Evolutionary conservation across 2,797 vertebrate species (phyloP), one percentile per base, ranked within the genome.

Genomic region (Mycteria americana): DNA sequence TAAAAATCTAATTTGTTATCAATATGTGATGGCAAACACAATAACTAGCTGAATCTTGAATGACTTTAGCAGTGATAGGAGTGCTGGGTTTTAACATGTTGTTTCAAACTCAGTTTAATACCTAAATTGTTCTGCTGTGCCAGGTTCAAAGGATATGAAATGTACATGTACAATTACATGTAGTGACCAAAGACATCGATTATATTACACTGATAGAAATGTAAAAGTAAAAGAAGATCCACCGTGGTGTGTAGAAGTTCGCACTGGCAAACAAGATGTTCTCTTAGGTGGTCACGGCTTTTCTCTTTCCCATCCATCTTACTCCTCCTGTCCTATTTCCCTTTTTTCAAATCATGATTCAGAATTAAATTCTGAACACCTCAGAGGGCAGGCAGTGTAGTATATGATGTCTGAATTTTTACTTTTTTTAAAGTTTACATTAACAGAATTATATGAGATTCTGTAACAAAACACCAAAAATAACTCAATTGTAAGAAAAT

Each of bases 301-400:
- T 62, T 82, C 19, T 70, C 57, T 64, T 93, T 73, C 19, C 51
- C 27, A 51, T 63, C 51, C 17, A 24, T 72, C 28, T 70, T 64
- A 68, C 7, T 57, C n/a, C 22, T 91, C 24, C 43, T 43, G 16
- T 85, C 39, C 73, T 56, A 24, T 68, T 89, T 93, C 25, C 4
- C 9, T 43, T 70, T 79, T 62, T 85, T 56, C 3, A 43, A 88
- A 79, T 86, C 31, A n/a, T 64, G 35, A 23, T 84, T 87, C 62
- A 75, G 28, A 80, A 88, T 73, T 57, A 75, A 41, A 80, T 88
- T 94, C 28, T 59, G 48, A 91, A n/a, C 46, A 65, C 43, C 35
- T 80, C 41, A 64, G 50, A 82, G 27, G 35, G 39, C 31, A 90
- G 60, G 39, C 43, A 84, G 28, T 23, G 3, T 50, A 88, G 17